These are phyloP conservation scores for Sebastes paucispinis DNA, from an alignment of 2,797 vertebrate species.

Conservation along the genomic window DNA sequence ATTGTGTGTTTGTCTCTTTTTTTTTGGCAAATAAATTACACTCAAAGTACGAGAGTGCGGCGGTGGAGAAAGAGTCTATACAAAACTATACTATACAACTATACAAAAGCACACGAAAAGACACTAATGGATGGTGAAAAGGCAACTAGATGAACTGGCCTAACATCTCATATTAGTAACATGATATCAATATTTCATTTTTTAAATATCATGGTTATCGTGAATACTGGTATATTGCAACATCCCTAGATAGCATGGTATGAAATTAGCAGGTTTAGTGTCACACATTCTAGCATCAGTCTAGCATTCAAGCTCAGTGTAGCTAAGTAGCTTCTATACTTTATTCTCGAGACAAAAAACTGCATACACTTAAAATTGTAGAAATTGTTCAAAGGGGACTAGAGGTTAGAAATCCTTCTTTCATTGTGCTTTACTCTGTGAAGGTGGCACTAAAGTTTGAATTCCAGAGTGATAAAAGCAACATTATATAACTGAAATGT, in stretches of 20 bases:
- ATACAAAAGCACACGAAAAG: too few relatives aligned
- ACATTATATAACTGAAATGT: neutral
- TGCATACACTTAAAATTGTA: neutral
- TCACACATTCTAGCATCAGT: neutral
- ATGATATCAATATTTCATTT: neutral
- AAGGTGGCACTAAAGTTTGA: neutral
- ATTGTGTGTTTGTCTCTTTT: neutral
- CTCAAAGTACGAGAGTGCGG: neutral
- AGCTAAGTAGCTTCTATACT: neutral
- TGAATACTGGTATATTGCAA: neutral
- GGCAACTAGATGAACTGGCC: rapidly evolving
- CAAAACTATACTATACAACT: neutral
- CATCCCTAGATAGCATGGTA: neutral
- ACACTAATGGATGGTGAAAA: too few relatives aligned
- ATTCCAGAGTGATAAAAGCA: neutral
- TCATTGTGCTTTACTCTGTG: neutral
- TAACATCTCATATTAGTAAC: too few relatives aligned
- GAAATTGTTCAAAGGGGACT: neutral
- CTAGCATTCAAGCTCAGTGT: neutral
- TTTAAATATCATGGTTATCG: neutral
- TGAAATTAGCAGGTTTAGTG: neutral
- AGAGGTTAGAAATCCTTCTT: neutral
- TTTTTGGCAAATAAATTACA: neutral
- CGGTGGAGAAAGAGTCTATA: neutral
- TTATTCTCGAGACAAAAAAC: rapidly evolving